phyloP scores from a whole-genome alignment of 2,797 vertebrate genomes.

The Lophotriccus pileatus region DNA sequence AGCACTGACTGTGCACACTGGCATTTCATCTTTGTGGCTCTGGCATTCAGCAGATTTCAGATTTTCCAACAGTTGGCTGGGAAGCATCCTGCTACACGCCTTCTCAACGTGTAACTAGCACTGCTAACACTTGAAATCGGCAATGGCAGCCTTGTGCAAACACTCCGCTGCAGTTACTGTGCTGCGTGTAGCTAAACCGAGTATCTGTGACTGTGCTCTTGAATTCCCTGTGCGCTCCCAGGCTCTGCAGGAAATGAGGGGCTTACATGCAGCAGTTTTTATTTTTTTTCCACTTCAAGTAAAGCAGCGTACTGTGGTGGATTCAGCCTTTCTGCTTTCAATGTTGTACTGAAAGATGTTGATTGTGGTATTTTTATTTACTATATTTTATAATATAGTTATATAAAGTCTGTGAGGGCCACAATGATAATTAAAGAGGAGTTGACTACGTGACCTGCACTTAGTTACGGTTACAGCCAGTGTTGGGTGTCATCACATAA shows the following conservation, averaged over 20 bases:
- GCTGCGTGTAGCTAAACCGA: not conserved
- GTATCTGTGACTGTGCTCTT: not conserved
- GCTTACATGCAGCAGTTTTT: not conserved
- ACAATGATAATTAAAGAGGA: not conserved
- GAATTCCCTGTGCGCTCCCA: not conserved
- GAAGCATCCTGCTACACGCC: not conserved
- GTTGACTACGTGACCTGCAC: not conserved
- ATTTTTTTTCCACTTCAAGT: not conserved
- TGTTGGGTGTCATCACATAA: not conserved
- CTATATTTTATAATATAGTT: not conserved
- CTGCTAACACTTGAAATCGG: not conserved
- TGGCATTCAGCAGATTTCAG: not conserved
- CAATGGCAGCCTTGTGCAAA: not conserved
- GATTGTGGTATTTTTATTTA: not conserved
- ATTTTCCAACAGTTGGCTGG: slow-evolving; percentile 26
- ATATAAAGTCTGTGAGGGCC: not conserved
- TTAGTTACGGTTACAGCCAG: not conserved
- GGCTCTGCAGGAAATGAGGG: not conserved
- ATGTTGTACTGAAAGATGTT: not conserved
- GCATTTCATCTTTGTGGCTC: not conserved
- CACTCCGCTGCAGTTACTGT: not conserved
- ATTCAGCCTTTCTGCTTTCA: not conserved
- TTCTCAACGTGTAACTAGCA: not conserved
- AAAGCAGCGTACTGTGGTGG: not conserved
- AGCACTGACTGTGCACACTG: not conserved